phyloP scores from a whole-genome alignment of 2,113 vertebrate species.

The Microcebus ravelobensis region DNA sequence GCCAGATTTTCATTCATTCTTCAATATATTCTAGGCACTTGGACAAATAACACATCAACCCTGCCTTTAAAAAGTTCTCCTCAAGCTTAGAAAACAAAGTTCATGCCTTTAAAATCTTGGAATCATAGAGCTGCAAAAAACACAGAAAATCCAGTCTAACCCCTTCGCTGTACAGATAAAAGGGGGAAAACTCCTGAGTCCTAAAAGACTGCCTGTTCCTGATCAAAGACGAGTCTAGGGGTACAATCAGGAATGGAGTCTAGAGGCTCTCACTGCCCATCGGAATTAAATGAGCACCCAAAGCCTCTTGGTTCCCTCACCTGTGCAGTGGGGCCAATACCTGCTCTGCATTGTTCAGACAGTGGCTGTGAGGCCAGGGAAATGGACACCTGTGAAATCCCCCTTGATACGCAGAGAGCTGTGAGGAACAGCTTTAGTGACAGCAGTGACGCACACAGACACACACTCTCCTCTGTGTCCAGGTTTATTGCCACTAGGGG shows the following conservation, averaged over 20 bases:
- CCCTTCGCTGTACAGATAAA: not conserved
- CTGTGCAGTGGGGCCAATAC: not conserved
- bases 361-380: not conserved
- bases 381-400: not conserved
- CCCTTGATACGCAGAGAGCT: not conserved
- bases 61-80: not conserved
- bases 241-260: not conserved
- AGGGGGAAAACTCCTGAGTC: not conserved
- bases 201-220: not conserved
- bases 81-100: conserved; percentile 38
- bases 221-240: not conserved
- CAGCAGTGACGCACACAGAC: not conserved
- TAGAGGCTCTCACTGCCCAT: not conserved
- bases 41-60: not conserved
- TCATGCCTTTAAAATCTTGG: not conserved
- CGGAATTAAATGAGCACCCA: not conserved
- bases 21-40: not conserved
- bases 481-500: not conserved
- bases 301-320: not conserved
- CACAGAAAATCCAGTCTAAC: not conserved
- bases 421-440: not conserved
- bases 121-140: not conserved
- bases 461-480: not conserved
- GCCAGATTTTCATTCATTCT: not conserved
- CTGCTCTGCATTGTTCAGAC: not conserved